Evolutionary conservation across 2,888 invertebrate species (phyloP).

Genomic region (Tenthredo scrophulariae): DNA sequence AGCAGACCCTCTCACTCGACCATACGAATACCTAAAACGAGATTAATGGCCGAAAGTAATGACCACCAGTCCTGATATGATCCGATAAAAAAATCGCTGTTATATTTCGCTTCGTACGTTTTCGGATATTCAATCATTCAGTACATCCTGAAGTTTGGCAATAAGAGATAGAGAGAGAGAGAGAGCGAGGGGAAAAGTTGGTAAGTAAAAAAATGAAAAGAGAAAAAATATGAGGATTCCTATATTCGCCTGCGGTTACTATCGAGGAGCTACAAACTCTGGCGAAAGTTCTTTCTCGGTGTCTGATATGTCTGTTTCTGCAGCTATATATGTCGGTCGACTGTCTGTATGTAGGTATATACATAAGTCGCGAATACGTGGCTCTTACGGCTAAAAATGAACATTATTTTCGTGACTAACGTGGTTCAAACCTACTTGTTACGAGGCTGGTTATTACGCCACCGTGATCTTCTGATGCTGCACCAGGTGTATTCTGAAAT

Average conservation of each 20-base stretch:
- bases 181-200: not conserved
- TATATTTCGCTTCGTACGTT: not conserved
- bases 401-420: slow-evolving; percentile 24
- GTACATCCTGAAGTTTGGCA: not conserved
- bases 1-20: not conserved
- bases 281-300: slow-evolving; percentile 25
- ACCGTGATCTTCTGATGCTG: not conserved
- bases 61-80: not conserved
- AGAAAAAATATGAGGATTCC: not conserved
- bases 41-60: not conserved
- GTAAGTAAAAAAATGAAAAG: not conserved
- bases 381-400: not conserved
- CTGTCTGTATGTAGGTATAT: not conserved
- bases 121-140: no score
- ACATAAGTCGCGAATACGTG: not conserved
- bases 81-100: not conserved
- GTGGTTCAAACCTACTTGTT: not conserved
- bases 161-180: not conserved
- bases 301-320: not conserved
- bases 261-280: not conserved
- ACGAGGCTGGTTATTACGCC: slow-evolving; percentile 11
- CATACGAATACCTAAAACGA: not conserved
- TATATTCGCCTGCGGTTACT: slow-evolving; percentile 4
- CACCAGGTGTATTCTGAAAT: not conserved
- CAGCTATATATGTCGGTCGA: not conserved